Evolutionary conservation across 2,888 invertebrate genomes (phyloP), one percentile per base, ranked within the genome.

Genomic region (Troides aeacus): DNA sequence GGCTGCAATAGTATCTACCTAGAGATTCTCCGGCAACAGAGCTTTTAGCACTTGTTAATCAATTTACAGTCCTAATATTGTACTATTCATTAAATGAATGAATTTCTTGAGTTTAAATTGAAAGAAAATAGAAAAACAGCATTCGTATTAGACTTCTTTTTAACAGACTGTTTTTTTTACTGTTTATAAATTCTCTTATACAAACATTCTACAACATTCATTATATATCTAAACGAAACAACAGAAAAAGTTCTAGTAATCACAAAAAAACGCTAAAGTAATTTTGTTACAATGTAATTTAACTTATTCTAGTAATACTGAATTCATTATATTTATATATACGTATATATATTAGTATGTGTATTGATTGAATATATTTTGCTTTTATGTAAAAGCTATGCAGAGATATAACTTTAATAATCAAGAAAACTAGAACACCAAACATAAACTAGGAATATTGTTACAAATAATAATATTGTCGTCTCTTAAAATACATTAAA

Each of bases 151-250:
- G 15, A 50, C 17, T 15, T 50, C 15, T 50, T 15, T 50, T 39
- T 8, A 50, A 5, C 10, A 15, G 15, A 5, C 15, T 17, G 17
- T 18, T 5, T 50, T 1, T 1, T 50, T 50, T 50, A 50, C 0
- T 2, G 15, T 50, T 12, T 15, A 50, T 50, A 17, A 50, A 50
- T 50, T 50, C 1, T 56, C 64, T 15, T 64, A 17, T n/a, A 57
- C 57, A 39, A 39, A 64, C 23, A 7, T 61, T 21, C 39, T 39
- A 64, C 30, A 23, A 57, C 57, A 64, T 64, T 57, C 64, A 57
- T 64, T 64, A 39, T 17, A 17, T 39, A 57, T 64, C 64, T 64
- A 64, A 57, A 64, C 64, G 57, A 57, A 21, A 8, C 36, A 64
- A 57, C 56, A 36, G 10, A 15, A 39, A 64, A 53, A 39, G 39